These are phyloP conservation scores for Jaculus jaculus DNA, from an alignment of 2,113 vertebrate species.

Conservation along the genomic window DNA sequence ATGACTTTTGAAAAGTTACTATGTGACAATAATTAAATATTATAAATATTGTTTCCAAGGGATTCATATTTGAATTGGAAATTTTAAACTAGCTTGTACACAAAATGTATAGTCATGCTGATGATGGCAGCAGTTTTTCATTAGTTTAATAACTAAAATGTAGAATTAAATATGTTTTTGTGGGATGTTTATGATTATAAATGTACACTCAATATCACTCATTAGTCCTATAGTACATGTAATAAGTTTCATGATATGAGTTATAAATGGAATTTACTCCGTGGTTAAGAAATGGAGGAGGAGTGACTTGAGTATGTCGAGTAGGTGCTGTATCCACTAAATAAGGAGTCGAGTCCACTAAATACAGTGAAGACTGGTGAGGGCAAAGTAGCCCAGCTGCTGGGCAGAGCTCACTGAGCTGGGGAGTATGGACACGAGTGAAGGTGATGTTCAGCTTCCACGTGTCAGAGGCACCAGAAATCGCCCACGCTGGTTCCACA, in stretches of 20 bases:
- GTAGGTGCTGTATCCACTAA: neutral
- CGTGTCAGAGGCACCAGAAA: neutral
- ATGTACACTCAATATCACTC: neutral
- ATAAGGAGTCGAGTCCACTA: no score
- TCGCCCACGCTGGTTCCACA: neutral
- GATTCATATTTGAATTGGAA: neutral
- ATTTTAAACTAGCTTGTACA: neutral
- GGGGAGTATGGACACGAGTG: neutral
- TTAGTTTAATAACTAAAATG: neutral
- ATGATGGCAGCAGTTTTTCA: neutral
- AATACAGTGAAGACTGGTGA: neutral
- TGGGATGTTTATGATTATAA: neutral
- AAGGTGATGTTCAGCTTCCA: neutral
- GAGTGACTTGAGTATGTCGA: neutral
- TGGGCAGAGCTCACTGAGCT: neutral
- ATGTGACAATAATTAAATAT: neutral
- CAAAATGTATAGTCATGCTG: neutral
- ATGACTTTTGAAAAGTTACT: neutral
- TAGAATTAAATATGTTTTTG: neutral
- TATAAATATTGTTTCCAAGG: neutral
- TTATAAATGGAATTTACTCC: neutral
- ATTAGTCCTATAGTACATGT: neutral
- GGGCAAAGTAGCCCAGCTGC: neutral
- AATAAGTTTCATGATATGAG: conserved; percentile 41
- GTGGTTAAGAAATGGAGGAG: conserved; percentile 9